Conservation (phyloP, 2,113 vertebrate genomes). For the Oophaga pumilio region DNA sequence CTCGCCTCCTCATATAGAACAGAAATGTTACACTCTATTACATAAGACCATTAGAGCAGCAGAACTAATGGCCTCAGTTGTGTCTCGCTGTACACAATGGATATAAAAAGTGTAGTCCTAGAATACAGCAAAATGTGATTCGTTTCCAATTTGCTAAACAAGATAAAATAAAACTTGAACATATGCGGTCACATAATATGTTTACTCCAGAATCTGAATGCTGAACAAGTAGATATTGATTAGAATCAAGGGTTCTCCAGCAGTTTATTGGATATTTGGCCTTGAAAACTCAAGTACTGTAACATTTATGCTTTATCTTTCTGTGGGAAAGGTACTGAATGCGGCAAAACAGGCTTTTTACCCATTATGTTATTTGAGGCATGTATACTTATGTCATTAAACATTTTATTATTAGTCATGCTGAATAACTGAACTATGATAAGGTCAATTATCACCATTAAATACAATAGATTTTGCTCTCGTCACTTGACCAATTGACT, state of each 20-base stretch:
- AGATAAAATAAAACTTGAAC: slow-evolving; percentile 22
- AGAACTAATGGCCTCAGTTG: slow-evolving; percentile 10
- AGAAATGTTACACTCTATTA: slow-evolving; percentile 19
- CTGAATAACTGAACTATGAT: not conserved
- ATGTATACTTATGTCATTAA: not conserved
- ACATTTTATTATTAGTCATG: not conserved
- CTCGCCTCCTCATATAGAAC: not conserved
- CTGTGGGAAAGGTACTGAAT: not conserved
- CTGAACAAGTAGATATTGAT: slow-evolving; percentile 35
- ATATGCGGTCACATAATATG: slow-evolving; percentile 3
- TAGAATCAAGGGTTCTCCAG: slow-evolving; percentile 31
- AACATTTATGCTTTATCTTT: slow-evolving; percentile 20
- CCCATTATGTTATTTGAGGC: not conserved
- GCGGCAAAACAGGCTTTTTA: not conserved
- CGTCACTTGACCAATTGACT: too few species aligned
- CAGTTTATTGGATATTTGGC: slow-evolving; percentile 34
- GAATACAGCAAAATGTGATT: slow-evolving; percentile 30
- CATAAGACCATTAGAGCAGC: slow-evolving; percentile 2
- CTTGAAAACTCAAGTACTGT: slow-evolving; percentile 25
- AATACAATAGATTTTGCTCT: not conserved
- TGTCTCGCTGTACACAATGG: slow-evolving; percentile 3
- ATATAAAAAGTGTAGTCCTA: not conserved
- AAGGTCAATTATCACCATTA: not conserved
- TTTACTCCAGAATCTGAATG: slow-evolving; percentile 27
- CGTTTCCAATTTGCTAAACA: slow-evolving; percentile 7